These are phyloP conservation scores for Stegodyphus mimosarum DNA, from an alignment of 1,140 invertebrate species.

Conservation along the genomic window DNA sequence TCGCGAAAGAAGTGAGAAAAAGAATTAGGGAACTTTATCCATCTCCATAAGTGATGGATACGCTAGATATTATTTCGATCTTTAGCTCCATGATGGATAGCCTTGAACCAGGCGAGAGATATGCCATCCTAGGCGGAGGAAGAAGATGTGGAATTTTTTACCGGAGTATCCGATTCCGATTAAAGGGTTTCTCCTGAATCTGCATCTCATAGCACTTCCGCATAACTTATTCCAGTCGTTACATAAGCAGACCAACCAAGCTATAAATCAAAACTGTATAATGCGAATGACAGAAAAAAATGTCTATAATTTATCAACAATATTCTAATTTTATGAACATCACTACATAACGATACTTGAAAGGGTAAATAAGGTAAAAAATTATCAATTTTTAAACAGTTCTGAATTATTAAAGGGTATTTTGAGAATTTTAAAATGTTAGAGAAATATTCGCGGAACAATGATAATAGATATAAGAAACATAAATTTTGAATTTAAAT, in stretches of 20 bases:
- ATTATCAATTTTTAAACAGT: too few species aligned
- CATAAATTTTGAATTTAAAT: too few species aligned
- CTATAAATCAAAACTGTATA: too few species aligned
- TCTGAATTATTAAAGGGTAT: too few species aligned
- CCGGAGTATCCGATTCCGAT: not conserved
- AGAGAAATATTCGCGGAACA: too few species aligned
- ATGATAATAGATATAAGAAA: too few species aligned
- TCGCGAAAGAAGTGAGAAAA: not conserved
- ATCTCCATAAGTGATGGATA: conserved; percentile 29
- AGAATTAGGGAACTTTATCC: conserved; percentile 22
- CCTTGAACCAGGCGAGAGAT: not conserved
- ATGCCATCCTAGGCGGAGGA: not conserved
- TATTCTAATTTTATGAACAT: too few species aligned
- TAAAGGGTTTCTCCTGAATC: not conserved
- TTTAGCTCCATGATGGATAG: conserved; percentile 42
- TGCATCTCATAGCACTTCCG: not conserved
- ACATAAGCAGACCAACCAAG: not conserved
- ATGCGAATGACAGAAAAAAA: too few species aligned
- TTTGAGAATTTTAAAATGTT: too few species aligned
- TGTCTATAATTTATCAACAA: too few species aligned
- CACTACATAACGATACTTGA: too few species aligned
- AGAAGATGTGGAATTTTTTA: not conserved
- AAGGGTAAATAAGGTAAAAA: too few species aligned
- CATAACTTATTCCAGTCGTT: not conserved
- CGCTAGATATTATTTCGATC: conserved; percentile 40